These are phyloP conservation scores for Chelon auratus DNA, from an alignment of 2,797 vertebrate species.

Conservation along the genomic window DNA sequence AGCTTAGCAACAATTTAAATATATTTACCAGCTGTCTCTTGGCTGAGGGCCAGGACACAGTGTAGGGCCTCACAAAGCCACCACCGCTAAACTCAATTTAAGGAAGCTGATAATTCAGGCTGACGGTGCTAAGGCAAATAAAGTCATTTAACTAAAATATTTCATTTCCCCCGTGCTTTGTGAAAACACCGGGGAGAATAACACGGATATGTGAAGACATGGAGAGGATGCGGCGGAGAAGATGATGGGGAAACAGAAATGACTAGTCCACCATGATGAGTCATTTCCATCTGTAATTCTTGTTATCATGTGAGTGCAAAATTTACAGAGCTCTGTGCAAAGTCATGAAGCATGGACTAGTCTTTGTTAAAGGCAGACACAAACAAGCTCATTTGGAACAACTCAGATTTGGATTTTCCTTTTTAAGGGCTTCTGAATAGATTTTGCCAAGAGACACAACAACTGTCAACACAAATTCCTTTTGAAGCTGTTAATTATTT, in stretches of 20 bases:
- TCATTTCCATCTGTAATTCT: neutral
- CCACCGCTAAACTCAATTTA: constrained; percentile 89
- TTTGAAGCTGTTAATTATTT: too few relatives aligned
- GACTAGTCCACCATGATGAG: neutral
- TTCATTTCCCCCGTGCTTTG: constrained; percentile 83
- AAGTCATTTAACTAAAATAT: constrained; percentile 87
- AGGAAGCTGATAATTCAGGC: constrained; percentile 87
- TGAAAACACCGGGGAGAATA: constrained; percentile 75
- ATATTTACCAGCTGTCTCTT: constrained; percentile 89
- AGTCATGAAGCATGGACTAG: neutral
- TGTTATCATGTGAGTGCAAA: neutral
- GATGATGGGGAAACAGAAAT: constrained; percentile 28
- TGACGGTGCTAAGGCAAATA: constrained; percentile 88
- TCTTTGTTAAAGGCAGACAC: neutral
- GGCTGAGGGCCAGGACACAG: constrained; percentile 87
- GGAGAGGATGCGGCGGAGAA: constrained; percentile 7
- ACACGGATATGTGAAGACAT: constrained; percentile 51
- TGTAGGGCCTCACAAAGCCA: constrained; percentile 87
- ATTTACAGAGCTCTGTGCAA: neutral
- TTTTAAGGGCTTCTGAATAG: neutral
- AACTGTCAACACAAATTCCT: too few relatives aligned
- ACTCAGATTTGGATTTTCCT: neutral
- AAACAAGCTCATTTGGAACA: neutral
- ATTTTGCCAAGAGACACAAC: neutral
- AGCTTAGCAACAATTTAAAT: constrained; percentile 94